Base-by-base conservation (phyloP, 2,797 vertebrate species). In the Aldrovandia affinis region DNA sequence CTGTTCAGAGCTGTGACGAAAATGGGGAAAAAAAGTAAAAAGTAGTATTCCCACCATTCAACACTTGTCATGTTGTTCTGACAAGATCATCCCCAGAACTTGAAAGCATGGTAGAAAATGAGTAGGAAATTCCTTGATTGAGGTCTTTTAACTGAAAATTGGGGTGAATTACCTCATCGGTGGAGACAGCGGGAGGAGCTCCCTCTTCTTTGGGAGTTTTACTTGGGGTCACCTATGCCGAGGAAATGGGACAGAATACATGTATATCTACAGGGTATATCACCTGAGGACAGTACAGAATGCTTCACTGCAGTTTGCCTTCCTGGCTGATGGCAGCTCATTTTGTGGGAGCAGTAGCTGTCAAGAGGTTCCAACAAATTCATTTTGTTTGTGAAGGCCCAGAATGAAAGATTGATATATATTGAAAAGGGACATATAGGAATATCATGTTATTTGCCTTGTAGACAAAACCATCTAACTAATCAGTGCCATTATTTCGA, bases 121-220 rank as follows among this genome's bases (percentile, higher is more conserved):
- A 22, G 39, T 22, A 33, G 25, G 10, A 20, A 47, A 25, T n/a
- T 12, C 39, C 73, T 8, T 44, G 73, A n/a, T 12, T 25, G 42
- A n/a, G 42, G 39, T 3, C 42, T 77, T 77, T 79, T 79, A 54
- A 54, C 5, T 3, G 78, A 54, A 9, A 52, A 42, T 47, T 25
- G 42, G 42, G 28, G 80, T 52, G 75, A 42, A 91, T 92, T 96
- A 99, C 98, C 97, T 96, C 96, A 57, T 97, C 96, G 92, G 96
- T 97, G 63, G 95, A 83, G 59, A 95, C 96, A 90, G 94, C 96
- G 81, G 96, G 96, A 87, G 94, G 87, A 85, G 95, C 94, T 83
- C 93, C 90, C 88, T 94, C 95, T 90, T 95, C 95, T 94, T 96
- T 97, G 86, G 92, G 39, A 12, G 96, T 89, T 96, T 98, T 99